These are phyloP conservation scores for Serrognathus titanus DNA, from an alignment of 2,888 invertebrate genomes.

Conservation along the genomic window DNA sequence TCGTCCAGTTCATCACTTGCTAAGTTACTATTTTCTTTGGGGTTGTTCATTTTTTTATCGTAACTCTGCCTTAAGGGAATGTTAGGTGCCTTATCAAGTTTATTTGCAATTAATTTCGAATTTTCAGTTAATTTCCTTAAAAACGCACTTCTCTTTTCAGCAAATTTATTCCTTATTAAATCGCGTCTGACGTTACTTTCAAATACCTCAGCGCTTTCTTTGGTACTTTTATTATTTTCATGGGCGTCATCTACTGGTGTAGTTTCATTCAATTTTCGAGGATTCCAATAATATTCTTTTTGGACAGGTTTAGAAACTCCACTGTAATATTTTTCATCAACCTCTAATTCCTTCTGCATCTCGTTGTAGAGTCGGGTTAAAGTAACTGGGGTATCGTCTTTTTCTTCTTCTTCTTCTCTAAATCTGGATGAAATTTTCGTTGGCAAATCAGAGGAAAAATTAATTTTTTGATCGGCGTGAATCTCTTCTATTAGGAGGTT, in stretches of 20 bases:
- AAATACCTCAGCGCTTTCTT: too few relatives aligned
- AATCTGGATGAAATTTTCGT: constrained; percentile 7
- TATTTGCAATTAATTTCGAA: too few relatives aligned
- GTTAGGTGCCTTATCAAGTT: too few relatives aligned
- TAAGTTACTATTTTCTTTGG: constrained; percentile 33
- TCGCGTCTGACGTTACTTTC: too few relatives aligned
- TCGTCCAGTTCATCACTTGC: constrained; percentile 38
- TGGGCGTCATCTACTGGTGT: too few relatives aligned
- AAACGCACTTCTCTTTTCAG: not conserved
- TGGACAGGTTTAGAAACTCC: constrained; percentile 2
- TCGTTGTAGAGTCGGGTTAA: constrained; percentile 41
- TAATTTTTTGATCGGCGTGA: constrained; percentile 22
- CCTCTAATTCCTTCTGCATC: constrained; percentile 37
- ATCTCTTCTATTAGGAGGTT: constrained; percentile 36
- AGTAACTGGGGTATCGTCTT: constrained; percentile 7
- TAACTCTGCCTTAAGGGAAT: too few relatives aligned
- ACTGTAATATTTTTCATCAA: constrained; percentile 37
- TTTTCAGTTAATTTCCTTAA: not conserved
- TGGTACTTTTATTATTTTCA: too few relatives aligned
- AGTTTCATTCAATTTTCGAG: too few relatives aligned
- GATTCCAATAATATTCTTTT: not conserved
- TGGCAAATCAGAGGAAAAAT: constrained; percentile 9
- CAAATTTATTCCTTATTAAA: too few relatives aligned
- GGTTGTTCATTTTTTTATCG: constrained; percentile 1
- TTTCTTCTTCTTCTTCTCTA: not conserved